phyloP scores from a whole-genome alignment of 1,140 invertebrate species.

The Hydropsyche tenuis region DNA sequence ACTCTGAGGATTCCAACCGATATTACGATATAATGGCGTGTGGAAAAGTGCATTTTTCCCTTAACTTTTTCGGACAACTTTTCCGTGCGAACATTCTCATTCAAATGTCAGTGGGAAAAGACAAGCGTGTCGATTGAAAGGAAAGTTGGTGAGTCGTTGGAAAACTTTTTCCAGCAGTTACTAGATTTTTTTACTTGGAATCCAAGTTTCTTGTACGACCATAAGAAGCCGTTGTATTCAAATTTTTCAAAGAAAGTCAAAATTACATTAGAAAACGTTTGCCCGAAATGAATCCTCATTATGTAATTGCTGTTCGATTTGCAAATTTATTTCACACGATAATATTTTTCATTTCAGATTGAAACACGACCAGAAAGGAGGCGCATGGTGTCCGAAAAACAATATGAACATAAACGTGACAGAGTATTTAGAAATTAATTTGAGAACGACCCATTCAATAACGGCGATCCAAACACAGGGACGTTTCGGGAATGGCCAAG shows the following conservation, averaged over 20 bases:
- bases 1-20: too few species aligned
- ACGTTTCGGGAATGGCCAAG: constrained; percentile 76
- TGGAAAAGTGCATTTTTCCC: too few species aligned
- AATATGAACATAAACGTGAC: constrained; percentile 70
- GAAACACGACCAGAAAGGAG: constrained; percentile 73
- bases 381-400: constrained; percentile 82
- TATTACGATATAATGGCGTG: too few species aligned
- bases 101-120: background rate
- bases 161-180: constrained; percentile 8
- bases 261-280: too few species aligned
- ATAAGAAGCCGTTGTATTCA: background rate
- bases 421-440: constrained; percentile 76
- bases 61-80: too few species aligned
- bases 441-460: constrained; percentile 69
- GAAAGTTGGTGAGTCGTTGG: constrained; percentile 3
- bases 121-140: constrained; percentile 24
- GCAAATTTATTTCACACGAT: too few species aligned
- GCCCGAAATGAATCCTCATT: too few species aligned
- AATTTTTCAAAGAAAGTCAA: background rate
- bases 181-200: too few species aligned
- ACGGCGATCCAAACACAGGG: constrained; percentile 81
- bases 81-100: constrained; percentile 30
- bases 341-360: constrained; percentile 65
- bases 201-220: too few species aligned
- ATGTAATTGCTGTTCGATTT: too few species aligned